Conservation (phyloP, 2,888 invertebrate species). For the Drosophila subquinaria region DNA sequence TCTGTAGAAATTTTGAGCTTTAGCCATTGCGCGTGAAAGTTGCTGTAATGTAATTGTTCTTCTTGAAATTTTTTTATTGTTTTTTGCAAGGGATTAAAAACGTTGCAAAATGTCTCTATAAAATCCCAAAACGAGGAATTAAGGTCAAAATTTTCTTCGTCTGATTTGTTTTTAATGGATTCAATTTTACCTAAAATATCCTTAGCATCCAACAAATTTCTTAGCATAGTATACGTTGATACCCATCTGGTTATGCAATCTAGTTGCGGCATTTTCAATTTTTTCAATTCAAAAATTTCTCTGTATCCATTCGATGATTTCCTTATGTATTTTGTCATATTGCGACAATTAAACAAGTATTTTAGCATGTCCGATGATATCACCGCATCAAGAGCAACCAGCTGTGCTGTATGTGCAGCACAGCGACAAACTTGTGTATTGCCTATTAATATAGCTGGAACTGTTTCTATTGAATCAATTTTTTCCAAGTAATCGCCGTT, state of each 20-base stretch:
- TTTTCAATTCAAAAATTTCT: constrained; percentile 17
- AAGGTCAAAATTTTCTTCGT: constrained; percentile 14
- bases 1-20: constrained; percentile 19
- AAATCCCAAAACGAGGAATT: constrained; percentile 25
- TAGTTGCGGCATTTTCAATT: constrained; percentile 34
- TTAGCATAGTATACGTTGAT: constrained; percentile 28
- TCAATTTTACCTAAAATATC: no score
- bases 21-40: no score
- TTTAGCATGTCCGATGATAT: constrained; percentile 22
- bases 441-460: no score
- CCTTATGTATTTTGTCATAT: constrained; percentile 32
- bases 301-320: constrained; percentile 17
- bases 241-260: constrained; percentile 43
- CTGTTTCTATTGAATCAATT: no score
- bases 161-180: constrained; percentile 39
- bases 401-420: constrained; percentile 38
- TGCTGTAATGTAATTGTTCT: not conserved
- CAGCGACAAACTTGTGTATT: no score
- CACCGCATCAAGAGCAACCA: constrained; percentile 38
- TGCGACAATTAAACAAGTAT: constrained; percentile 27
- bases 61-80: constrained; percentile 16
- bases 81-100: constrained; percentile 24
- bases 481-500: no score
- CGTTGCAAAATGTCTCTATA: constrained; percentile 13
- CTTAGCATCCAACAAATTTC: not conserved